A percentile compares a stretch with the other conserved stretches of the same genome.
phyloP scores from a whole-genome alignment of 2,113 vertebrate species.

The Asarcornis scutulata region DNA sequence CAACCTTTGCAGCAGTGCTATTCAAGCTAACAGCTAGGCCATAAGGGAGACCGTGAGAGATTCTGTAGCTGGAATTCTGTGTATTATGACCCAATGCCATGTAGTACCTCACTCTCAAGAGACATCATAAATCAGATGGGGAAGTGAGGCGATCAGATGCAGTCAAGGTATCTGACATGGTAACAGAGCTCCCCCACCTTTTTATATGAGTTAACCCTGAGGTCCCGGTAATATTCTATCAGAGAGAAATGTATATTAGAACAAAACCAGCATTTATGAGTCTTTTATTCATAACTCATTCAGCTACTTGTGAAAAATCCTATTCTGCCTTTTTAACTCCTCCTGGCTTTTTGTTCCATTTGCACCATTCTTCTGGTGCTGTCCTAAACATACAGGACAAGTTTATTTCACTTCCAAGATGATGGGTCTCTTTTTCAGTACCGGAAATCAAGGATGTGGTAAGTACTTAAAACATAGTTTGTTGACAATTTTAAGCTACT shows the following conservation, averaged over 20 bases:
- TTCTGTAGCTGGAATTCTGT: neutral
- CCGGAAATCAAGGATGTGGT: neutral
- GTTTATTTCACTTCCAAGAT: neutral
- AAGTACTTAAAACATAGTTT: neutral
- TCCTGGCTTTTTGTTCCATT: neutral
- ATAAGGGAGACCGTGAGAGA: neutral
- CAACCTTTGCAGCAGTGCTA: neutral
- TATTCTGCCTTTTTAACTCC: neutral
- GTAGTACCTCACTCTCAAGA: neutral
- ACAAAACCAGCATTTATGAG: neutral
- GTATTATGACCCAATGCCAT: rapidly evolving
- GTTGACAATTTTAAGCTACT: neutral
- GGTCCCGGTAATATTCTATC: neutral
- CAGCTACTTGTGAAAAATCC: neutral
- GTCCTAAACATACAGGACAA: neutral
- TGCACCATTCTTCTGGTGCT: neutral
- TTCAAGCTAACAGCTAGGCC: neutral
- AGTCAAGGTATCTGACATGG: rapidly evolving
- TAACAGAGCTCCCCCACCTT: neutral
- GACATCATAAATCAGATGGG: neutral
- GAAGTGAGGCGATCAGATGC: neutral
- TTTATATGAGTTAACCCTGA: neutral
- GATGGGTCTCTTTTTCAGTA: neutral
- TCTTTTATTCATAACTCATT: neutral
- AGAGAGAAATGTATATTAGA: neutral